Evolutionary conservation across 2,113 vertebrate genomes (phyloP).

Genomic region (Ammodytes dubius): DNA sequence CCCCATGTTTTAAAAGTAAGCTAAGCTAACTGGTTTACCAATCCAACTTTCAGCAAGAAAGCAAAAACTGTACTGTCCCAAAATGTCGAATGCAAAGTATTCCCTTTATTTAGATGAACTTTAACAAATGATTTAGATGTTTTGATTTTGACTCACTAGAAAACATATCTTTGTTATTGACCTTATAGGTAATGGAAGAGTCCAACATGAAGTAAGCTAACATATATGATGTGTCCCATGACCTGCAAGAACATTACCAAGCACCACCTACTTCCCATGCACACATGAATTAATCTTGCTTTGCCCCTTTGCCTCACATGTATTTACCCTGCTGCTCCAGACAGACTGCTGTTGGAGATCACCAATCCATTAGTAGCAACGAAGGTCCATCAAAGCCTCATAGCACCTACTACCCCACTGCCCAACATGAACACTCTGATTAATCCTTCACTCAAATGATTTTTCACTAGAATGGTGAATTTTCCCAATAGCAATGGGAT

Average conservation of each 20-base stretch:
- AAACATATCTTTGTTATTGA: neutral
- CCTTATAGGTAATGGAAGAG: neutral
- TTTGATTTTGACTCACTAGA: neutral
- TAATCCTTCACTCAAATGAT: conserved; percentile 56
- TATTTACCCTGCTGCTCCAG: conserved; percentile 26
- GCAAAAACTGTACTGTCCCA: neutral
- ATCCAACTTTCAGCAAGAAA: neutral
- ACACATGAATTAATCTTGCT: conserved; percentile 9
- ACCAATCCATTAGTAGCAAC: conserved; percentile 36
- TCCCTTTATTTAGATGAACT: neutral
- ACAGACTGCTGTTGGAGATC: conserved; percentile 17
- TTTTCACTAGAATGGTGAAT: conserved; percentile 49
- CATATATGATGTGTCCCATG: neutral
- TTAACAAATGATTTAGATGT: neutral
- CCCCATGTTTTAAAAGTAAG: neutral
- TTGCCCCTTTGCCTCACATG: neutral
- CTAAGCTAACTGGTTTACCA: neutral
- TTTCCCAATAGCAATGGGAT: conserved; percentile 39
- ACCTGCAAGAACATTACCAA: neutral
- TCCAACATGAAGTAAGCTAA: neutral
- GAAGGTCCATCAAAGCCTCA: conserved; percentile 27
- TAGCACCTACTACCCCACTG: conserved; percentile 31
- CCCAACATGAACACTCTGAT: conserved; percentile 38
- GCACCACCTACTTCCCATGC: neutral
- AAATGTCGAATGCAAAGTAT: neutral